Evolutionary conservation across 2,888 invertebrate species (phyloP).

Genomic region (Platycnemis pennipes): DNA sequence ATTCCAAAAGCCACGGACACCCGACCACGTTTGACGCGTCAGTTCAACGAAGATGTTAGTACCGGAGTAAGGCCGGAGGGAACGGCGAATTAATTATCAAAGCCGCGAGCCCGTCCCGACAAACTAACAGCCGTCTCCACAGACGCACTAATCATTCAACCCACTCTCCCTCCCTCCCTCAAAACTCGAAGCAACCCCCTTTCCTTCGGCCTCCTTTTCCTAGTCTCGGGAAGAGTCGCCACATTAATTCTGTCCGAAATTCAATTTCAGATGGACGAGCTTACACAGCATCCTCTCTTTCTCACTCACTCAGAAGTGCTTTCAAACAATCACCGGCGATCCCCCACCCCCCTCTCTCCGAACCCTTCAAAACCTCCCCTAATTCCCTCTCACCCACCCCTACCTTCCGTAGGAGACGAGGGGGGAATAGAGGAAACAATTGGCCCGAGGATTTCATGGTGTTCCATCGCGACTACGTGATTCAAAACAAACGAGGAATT

Average conservation of each 20-base stretch:
- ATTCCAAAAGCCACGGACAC: no score
- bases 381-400: background rate
- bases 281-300: background rate
- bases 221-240: background rate
- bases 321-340: background rate
- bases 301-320: no score
- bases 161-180: background rate
- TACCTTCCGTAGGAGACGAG: background rate
- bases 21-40: background rate
- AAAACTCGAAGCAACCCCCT: background rate
- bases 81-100: background rate
- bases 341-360: background rate
- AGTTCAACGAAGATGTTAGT: background rate
- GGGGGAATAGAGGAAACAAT: background rate
- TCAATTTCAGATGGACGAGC: slow-evolving; percentile 11
- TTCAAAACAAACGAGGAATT: no score
- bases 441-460: no score
- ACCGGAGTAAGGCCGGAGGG: background rate
- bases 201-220: background rate
- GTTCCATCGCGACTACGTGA: no score
- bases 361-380: background rate
- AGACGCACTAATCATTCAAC: slow-evolving; percentile 14
- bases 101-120: background rate
- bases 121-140: background rate
- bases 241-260: slow-evolving; percentile 3